Evolutionary conservation across 1,140 invertebrate genomes (phyloP), one percentile per base, ranked within the genome.

Genomic region (Onthophagus taurus): DNA sequence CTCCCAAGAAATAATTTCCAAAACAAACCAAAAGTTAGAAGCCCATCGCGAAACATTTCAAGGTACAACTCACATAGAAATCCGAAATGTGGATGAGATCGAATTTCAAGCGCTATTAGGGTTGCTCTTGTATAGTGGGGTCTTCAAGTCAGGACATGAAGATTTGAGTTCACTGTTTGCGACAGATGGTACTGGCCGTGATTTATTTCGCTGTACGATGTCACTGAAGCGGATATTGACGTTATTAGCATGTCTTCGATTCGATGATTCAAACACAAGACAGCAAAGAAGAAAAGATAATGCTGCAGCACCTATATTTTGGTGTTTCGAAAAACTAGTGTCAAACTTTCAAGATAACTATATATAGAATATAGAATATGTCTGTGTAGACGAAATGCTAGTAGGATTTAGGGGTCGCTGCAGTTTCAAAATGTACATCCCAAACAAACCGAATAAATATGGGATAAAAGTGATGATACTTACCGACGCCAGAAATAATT

Each of bases 371-470:
- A 16, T 3, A 16, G 31, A 33, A 33, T 33, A 14, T 14, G 31
- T 16, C 13, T 33, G 31, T 2, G n/a, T 13, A 16, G n/a, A 33
- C 17, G n/a, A 33, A 33, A 33, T 33, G 31, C 8, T 33, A 16
- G 31, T 33, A 33, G 2, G 31, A 13, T 33, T 2, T 33, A 33
- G 31, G 17, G n/a, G 31, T 14, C 31, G 31, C 31, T 33, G n/a
- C 13, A n/a, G n/a, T n/a, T n/a, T n/a, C n/a, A n/a, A n/a, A n/a
- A n/a, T n/a, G n/a, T n/a, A n/a, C n/a, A n/a, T n/a, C n/a, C n/a
- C n/a, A n/a, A n/a, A n/a, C n/a, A n/a, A n/a, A n/a, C n/a, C n/a
- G n/a, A n/a, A n/a, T n/a, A n/a, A n/a, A n/a, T n/a, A n/a, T n/a
- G n/a, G n/a, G n/a, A n/a, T n/a, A n/a, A n/a, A n/a, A n/a, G n/a